These are phyloP conservation scores for Eristalinus aeneus DNA, from an alignment of 2,888 invertebrate species.

Conservation along the genomic window DNA sequence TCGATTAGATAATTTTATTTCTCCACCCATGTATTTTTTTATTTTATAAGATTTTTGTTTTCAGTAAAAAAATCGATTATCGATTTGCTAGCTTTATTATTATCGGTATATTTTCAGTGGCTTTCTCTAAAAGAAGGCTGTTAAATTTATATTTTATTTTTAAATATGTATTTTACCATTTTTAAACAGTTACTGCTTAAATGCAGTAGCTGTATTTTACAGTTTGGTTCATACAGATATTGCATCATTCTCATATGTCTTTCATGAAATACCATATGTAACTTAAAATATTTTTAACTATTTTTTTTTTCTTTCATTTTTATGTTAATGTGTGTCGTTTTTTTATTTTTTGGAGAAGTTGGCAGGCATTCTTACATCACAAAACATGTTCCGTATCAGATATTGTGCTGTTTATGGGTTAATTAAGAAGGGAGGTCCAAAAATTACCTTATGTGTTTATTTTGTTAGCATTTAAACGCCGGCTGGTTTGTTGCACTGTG, in stretches of 20 bases:
- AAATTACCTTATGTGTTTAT: not conserved
- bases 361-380: slow-evolving; percentile 37
- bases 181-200: not conserved
- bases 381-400: slow-evolving; percentile 41
- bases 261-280: slow-evolving; percentile 36
- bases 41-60: slow-evolving; percentile 55
- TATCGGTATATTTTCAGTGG: slow-evolving; percentile 58
- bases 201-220: slow-evolving; percentile 14
- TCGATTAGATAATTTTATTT: slow-evolving; percentile 72
- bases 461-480: too few species aligned
- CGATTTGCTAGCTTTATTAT: slow-evolving; percentile 63
- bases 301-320: slow-evolving; percentile 13
- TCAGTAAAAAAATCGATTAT: slow-evolving; percentile 22
- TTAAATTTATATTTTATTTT: not conserved
- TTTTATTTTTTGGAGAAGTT: slow-evolving; percentile 45
- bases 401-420: slow-evolving; percentile 19
- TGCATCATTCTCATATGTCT: slow-evolving; percentile 38
- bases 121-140: not conserved
- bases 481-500: not conserved
- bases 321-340: slow-evolving; percentile 11
- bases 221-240: slow-evolving; percentile 56
- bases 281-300: slow-evolving; percentile 1
- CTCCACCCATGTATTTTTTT: slow-evolving; percentile 73
- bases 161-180: not conserved
- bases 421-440: slow-evolving; percentile 28